These are phyloP conservation scores for Clarias pachynema DNA, from an alignment of 2,797 vertebrate species.

Conservation along the genomic window DNA sequence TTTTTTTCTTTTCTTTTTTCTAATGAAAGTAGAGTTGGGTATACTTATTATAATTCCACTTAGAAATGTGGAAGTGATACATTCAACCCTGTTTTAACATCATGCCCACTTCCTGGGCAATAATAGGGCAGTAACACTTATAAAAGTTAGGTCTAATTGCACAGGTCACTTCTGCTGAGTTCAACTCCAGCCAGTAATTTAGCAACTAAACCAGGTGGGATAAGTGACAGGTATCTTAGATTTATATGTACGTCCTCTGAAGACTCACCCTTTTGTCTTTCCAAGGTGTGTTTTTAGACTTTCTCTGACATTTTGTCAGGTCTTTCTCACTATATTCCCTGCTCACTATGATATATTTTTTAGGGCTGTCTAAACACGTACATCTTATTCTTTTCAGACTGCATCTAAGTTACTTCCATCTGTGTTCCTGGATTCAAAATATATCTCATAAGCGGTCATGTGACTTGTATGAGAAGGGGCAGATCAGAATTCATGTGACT, in stretches of 20 bases:
- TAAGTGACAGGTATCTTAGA: constrained; percentile 55
- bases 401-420: no score
- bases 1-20: not conserved
- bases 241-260: constrained; percentile 16
- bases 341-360: no score
- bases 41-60: not conserved
- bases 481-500: no score
- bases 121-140: constrained; percentile 62
- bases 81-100: constrained; percentile 49
- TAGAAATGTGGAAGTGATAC: constrained; percentile 50
- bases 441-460: no score
- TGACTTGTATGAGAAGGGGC: no score
- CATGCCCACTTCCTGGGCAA: constrained; percentile 68
- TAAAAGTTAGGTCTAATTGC: constrained; percentile 60
- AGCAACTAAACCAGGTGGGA: constrained; percentile 69
- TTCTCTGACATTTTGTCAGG: constrained; percentile 5
- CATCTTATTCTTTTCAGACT: no score
- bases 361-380: no score
- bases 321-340: no score
- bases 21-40: no score
- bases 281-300: not conserved
- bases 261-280: constrained; percentile 2
- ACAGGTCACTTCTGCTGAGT: constrained; percentile 67
- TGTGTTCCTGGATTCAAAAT: no score
- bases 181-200: constrained; percentile 62